Percentiles rank a stretch among this genome's conserved stretches.
phyloP scores from a whole-genome alignment of 2,888 invertebrate species.

The Mythimna impura region DNA sequence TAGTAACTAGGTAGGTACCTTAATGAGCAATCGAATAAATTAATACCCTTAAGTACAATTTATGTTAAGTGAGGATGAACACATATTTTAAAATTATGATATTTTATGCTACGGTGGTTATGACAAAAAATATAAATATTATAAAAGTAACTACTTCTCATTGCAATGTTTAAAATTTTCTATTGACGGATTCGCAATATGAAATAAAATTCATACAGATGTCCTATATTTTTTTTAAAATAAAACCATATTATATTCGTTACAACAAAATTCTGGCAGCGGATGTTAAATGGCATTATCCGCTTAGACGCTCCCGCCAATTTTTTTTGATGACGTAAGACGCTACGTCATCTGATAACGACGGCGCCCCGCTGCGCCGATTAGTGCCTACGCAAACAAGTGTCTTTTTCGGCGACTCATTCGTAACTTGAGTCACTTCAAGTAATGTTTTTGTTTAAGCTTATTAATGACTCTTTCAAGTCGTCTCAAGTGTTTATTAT shows the following conservation, averaged over 20 bases:
- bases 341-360: too few relatives aligned
- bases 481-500: too few relatives aligned
- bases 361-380: too few relatives aligned
- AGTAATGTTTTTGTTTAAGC: too few relatives aligned
- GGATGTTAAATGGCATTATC: constrained; percentile 68
- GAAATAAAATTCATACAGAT: constrained; percentile 7
- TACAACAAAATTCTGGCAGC: constrained; percentile 52
- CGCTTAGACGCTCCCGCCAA: too few relatives aligned
- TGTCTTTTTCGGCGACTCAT: too few relatives aligned
- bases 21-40: constrained; percentile 68
- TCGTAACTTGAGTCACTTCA: too few relatives aligned
- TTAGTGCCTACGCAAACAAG: too few relatives aligned
- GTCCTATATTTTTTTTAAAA: background rate
- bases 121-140: background rate
- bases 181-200: constrained; percentile 33
- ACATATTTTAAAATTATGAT: constrained; percentile 38
- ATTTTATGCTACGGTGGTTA: constrained; percentile 32
- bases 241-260: background rate
- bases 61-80: constrained; percentile 48
- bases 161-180: constrained; percentile 5
- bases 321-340: too few relatives aligned
- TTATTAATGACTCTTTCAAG: too few relatives aligned
- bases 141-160: constrained; percentile 15
- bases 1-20: constrained; percentile 64
- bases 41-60: constrained; percentile 63